phyloP scores from a whole-genome alignment of 2,888 invertebrate genomes.

The Philaethria dido region DNA sequence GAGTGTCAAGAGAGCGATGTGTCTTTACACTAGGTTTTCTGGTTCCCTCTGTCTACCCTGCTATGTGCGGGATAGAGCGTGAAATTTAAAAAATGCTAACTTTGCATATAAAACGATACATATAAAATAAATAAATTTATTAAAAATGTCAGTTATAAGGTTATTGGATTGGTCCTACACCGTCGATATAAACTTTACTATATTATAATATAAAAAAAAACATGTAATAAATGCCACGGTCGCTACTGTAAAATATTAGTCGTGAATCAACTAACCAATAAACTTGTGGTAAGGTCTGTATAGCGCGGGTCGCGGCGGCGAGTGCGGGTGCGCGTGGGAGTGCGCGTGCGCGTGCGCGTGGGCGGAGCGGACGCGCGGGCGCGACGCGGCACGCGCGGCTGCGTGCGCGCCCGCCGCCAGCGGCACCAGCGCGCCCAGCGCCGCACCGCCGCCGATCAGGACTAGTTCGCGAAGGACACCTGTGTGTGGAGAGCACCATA shows the following conservation, averaged over 20 bases:
- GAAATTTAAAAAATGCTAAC: too few species aligned
- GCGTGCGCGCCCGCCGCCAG: conserved; percentile 92
- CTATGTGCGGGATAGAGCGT: too few species aligned
- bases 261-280: conserved; percentile 85
- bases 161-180: too few species aligned
- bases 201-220: too few species aligned
- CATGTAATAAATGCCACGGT: too few species aligned
- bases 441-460: conserved; percentile 90
- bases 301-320: conserved; percentile 90
- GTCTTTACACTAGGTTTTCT: too few species aligned
- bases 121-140: too few species aligned
- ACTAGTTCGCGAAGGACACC: conserved; percentile 90
- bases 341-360: conserved; percentile 84
- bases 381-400: conserved; percentile 81
- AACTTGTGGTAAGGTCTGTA: conserved; percentile 95
- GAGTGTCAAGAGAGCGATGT: too few species aligned
- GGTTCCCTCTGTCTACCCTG: too few species aligned
- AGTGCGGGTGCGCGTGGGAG: conserved; percentile 90
- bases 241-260: neutral
- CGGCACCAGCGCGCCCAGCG: conserved; percentile 92
- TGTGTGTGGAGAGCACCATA: conserved; percentile 46
- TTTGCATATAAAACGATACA: too few species aligned
- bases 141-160: too few species aligned
- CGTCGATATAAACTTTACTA: too few species aligned
- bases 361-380: conserved; percentile 75